Conservation (phyloP, 2,888 invertebrate genomes). For the Pimpla rufipes region DNA sequence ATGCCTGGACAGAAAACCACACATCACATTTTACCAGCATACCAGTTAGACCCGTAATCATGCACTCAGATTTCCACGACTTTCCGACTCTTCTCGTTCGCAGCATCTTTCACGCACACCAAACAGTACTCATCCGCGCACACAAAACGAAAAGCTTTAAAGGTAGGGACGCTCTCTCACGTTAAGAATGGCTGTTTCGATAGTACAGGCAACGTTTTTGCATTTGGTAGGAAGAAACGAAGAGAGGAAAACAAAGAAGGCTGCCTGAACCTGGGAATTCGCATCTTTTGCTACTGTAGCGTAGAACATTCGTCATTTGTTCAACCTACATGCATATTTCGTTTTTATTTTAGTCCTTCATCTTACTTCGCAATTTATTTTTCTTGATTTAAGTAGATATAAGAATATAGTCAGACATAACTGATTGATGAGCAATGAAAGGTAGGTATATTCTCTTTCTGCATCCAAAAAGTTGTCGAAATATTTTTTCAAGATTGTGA, state of each 20-base stretch:
- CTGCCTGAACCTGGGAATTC: neutral
- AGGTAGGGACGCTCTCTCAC: neutral
- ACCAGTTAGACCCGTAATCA: neutral
- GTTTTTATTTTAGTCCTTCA: no score
- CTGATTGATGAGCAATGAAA: no score
- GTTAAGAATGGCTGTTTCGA: constrained; percentile 14
- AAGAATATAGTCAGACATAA: no score
- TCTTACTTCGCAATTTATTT: no score
- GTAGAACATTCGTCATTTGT: neutral
- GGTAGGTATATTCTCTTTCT: no score
- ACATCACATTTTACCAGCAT: constrained; percentile 31
- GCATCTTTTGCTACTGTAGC: neutral
- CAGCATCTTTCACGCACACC: neutral
- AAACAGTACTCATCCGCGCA: neutral
- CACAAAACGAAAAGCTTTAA: constrained; percentile 1
- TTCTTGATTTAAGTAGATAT: no score
- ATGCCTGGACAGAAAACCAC: constrained; percentile 79
- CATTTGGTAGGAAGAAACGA: neutral
- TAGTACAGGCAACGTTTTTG: neutral
- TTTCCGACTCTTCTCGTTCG: constrained; percentile 20
- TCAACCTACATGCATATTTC: neutral
- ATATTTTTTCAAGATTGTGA: no score
- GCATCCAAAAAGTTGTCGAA: no score
- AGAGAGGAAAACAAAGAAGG: neutral
- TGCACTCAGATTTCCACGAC: constrained; percentile 5